Evolutionary conservation across 2,797 vertebrate species (phyloP).

Genomic region (Syngnathus rostellatus): DNA sequence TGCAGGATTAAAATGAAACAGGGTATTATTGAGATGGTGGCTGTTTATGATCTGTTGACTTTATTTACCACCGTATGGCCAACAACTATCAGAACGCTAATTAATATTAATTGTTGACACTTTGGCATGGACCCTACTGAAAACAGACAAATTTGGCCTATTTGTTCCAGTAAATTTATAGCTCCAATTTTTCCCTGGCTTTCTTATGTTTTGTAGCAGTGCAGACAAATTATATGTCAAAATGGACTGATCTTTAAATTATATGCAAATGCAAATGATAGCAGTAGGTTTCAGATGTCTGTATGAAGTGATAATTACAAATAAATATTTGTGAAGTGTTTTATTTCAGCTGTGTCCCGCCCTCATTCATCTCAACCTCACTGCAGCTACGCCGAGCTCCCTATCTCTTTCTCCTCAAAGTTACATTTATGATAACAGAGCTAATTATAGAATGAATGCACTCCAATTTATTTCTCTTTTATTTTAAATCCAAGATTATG

Average conservation of each 20-base stretch:
- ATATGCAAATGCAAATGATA: neutral
- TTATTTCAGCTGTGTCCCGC: neutral
- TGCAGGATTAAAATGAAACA: neutral
- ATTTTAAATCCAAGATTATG: too few relatives aligned
- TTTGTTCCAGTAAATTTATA: neutral
- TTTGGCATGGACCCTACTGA: neutral
- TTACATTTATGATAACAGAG: too few relatives aligned
- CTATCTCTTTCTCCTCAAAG: too few relatives aligned
- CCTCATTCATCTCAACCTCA: too few relatives aligned
- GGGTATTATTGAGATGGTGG: neutral
- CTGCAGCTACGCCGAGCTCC: too few relatives aligned
- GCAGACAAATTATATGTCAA: neutral
- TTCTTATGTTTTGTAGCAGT: neutral
- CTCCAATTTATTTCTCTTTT: too few relatives aligned
- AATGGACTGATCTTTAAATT: neutral
- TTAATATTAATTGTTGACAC: constrained; percentile 2
- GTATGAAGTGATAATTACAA: neutral
- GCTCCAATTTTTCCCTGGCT: neutral
- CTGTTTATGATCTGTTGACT: neutral
- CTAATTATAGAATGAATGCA: too few relatives aligned
- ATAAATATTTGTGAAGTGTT: neutral
- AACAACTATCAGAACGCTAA: neutral
- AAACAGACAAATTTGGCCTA: neutral
- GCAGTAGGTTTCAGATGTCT: neutral
- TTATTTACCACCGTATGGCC: neutral